phyloP scores from a whole-genome alignment of 2,113 vertebrate genomes.

The Epinephelus moara region DNA sequence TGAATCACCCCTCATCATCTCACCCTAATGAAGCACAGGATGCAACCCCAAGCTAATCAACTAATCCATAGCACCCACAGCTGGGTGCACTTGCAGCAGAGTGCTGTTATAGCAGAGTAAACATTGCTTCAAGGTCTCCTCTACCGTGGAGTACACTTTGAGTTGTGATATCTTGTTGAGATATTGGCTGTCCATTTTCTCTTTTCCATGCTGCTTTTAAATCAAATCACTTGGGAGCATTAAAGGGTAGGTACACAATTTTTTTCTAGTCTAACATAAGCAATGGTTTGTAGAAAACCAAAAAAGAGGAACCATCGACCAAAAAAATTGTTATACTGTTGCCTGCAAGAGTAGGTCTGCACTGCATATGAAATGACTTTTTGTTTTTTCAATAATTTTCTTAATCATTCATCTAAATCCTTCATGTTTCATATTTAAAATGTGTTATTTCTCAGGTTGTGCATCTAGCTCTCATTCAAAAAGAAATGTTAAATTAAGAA shows the following conservation, averaged over 20 bases:
- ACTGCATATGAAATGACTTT: too few species aligned
- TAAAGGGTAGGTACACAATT: background rate
- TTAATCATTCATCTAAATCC: too few species aligned
- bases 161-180: background rate
- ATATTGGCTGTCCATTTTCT: background rate
- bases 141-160: too few species aligned
- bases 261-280: background rate
- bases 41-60: slow-evolving; percentile 11
- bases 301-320: too few species aligned
- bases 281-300: too few species aligned
- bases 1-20: slow-evolving; percentile 10
- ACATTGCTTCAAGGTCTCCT: slow-evolving; percentile 2
- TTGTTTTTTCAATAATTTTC: too few species aligned
- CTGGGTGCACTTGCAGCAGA: slow-evolving; percentile 12
- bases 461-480: background rate
- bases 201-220: background rate
- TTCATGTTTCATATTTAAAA: too few species aligned
- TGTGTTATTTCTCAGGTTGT: background rate
- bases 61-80: slow-evolving; percentile 34
- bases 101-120: slow-evolving; percentile 21
- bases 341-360: too few species aligned
- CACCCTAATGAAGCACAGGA: slow-evolving; percentile 23
- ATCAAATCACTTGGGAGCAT: background rate
- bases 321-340: too few species aligned
- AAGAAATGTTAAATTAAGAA: background rate